These are phyloP conservation scores for Delichon dasypus DNA, from an alignment of 2,797 vertebrate species.

Conservation along the genomic window DNA sequence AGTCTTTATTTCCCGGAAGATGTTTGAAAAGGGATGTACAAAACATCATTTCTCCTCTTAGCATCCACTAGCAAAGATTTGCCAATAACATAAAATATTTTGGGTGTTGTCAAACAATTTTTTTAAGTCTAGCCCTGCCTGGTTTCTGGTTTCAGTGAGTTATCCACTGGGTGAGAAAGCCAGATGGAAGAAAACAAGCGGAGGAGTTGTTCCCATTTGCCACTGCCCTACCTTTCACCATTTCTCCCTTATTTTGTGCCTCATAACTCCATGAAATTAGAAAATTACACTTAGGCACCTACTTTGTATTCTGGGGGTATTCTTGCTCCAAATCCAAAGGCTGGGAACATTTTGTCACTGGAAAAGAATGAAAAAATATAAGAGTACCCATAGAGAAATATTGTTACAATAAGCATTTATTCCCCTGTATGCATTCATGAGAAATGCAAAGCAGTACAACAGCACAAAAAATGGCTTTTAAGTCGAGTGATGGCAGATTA, in stretches of 20 bases:
- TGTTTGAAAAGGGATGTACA: background rate
- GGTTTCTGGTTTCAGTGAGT: background rate
- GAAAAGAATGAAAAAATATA: conserved; percentile 58
- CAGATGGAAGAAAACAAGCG: background rate
- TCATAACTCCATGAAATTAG: background rate
- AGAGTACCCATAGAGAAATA: background rate
- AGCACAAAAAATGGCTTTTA: background rate
- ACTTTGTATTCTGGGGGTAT: conserved; percentile 99
- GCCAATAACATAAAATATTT: background rate
- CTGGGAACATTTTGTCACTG: conserved; percentile 99
- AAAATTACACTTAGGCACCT: conserved; percentile 61
- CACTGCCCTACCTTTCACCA: background rate
- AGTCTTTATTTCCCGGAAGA: background rate
- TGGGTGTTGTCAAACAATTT: background rate
- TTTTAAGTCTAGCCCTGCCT: background rate
- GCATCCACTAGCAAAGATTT: background rate
- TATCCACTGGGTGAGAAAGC: background rate
- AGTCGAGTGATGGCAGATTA: background rate
- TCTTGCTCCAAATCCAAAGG: conserved; percentile 96
- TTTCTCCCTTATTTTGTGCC: background rate
- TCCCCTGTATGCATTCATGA: background rate
- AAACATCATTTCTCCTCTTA: background rate
- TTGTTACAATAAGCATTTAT: background rate
- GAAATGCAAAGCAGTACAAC: background rate
- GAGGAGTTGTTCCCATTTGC: background rate